These are phyloP conservation scores for Epinotia ramella DNA, from an alignment of 2,888 invertebrate genomes.

Conservation along the genomic window DNA sequence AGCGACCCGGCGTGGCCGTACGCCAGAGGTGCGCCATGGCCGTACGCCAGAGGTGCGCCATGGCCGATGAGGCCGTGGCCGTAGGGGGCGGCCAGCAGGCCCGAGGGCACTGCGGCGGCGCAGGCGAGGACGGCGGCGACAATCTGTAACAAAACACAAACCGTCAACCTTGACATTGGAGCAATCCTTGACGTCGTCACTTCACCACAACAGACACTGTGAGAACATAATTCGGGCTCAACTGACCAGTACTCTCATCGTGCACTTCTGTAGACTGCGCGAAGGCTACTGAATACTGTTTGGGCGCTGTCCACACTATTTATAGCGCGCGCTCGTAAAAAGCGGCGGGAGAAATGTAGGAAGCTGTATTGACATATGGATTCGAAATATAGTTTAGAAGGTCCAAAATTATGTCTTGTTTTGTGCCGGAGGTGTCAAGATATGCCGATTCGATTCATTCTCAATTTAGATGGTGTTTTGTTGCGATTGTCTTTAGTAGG, in stretches of 20 bases:
- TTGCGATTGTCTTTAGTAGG: not conserved
- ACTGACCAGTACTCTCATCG: conserved; percentile 84
- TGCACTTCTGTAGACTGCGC: conserved; percentile 85
- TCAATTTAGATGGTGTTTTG: not conserved
- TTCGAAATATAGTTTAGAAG: conserved; percentile 21
- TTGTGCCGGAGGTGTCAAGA: not conserved
- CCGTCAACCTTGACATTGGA: conserved; percentile 33
- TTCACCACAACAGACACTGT: conserved; percentile 14
- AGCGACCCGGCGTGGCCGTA: conserved; percentile 56
- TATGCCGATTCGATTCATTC: not conserved
- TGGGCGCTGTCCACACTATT: conserved; percentile 73
- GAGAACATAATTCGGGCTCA: conserved; percentile 34
- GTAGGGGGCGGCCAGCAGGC: conserved; percentile 49
- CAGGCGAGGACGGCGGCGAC: conserved; percentile 80
- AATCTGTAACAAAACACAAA: conserved; percentile 74
- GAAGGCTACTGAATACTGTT: conserved; percentile 83
- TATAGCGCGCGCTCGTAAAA: conserved; percentile 77
- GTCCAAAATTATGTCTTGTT: conserved; percentile 7
- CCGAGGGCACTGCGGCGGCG: conserved; percentile 51
- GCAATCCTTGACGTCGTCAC: conserved; percentile 11
- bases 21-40: conserved; percentile 53
- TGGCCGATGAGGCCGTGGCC: conserved; percentile 48
- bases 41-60: conserved; percentile 51
- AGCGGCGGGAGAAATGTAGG: conserved; percentile 49
- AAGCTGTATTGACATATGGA: conserved; percentile 60